Evolutionary conservation across 1,140 invertebrate species (phyloP).

Genomic region (Tachypleus tridentatus): DNA sequence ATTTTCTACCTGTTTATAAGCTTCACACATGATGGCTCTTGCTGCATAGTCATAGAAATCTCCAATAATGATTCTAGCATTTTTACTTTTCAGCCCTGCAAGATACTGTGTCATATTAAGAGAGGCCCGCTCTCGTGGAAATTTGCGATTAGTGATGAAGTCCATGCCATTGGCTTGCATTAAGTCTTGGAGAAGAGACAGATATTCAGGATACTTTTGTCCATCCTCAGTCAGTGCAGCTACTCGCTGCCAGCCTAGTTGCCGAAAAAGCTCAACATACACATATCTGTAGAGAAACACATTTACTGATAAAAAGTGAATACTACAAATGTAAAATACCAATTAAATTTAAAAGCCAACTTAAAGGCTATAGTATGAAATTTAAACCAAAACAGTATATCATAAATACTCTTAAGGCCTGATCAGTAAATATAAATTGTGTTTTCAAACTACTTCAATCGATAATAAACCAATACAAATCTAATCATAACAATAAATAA

Average conservation of each 20-base stretch:
- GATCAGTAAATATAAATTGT: no score
- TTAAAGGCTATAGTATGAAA: no score
- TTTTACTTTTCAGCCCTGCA: slow-evolving; percentile 49
- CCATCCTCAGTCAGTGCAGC: slow-evolving; percentile 64
- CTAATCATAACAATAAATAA: no score
- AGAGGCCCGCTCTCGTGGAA: slow-evolving; percentile 38
- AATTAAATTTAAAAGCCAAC: no score
- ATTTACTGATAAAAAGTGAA: not conserved
- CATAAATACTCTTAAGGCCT: no score
- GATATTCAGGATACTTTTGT: slow-evolving; percentile 67
- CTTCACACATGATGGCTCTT: slow-evolving; percentile 58
- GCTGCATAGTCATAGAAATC: slow-evolving; percentile 57
- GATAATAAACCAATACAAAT: no score
- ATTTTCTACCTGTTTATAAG: slow-evolving; percentile 46
- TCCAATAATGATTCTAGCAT: slow-evolving; percentile 59
- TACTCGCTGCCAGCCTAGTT: slow-evolving; percentile 53
- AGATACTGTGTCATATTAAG: slow-evolving; percentile 44
- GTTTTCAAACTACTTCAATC: no score
- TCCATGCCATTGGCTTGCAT: slow-evolving; percentile 47
- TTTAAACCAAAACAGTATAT: no score
- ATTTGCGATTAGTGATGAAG: slow-evolving; percentile 57
- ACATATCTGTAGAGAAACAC: slow-evolving; percentile 40
- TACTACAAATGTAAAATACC: no score
- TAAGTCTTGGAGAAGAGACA: slow-evolving; percentile 53
- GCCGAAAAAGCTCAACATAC: slow-evolving; percentile 50